These are phyloP conservation scores for Myotis planiceps DNA, from an alignment of 2,797 vertebrate genomes.

Conservation along the genomic window DNA sequence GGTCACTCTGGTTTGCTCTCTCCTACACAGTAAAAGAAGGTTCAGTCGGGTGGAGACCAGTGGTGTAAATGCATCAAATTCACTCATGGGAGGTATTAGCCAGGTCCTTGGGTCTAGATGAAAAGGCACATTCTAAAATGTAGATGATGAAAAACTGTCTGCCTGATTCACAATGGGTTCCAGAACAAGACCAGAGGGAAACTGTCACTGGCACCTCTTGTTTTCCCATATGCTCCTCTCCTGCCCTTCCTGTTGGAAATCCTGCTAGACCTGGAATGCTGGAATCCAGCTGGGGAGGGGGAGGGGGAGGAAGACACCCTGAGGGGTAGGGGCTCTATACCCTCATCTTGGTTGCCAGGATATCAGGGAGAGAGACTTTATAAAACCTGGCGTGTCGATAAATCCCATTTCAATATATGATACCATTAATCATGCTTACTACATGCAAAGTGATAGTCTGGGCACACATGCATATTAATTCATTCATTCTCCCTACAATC, in stretches of 20 bases:
- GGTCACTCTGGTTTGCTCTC: neutral
- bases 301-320: no score
- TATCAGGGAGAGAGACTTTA: neutral
- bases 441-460: neutral
- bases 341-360: neutral
- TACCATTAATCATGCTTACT: neutral
- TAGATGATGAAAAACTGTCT: neutral
- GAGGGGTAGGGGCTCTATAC: neutral
- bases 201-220: neutral
- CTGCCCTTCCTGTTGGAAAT: neutral
- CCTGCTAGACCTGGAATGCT: neutral
- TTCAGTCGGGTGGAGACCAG: neutral
- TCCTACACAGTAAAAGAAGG: neutral
- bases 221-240: neutral
- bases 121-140: neutral
- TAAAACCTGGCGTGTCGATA: rapidly evolving
- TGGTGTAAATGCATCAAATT: neutral
- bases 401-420: neutral
- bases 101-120: neutral
- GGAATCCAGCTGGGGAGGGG: neutral
- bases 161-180: neutral
- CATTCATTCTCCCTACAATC: neutral
- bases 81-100: neutral
- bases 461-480: neutral
- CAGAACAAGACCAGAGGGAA: neutral